Evolutionary conservation across 2,888 invertebrate genomes (phyloP), one percentile per base, ranked within the genome.

Genomic region (Venusia cambrica): DNA sequence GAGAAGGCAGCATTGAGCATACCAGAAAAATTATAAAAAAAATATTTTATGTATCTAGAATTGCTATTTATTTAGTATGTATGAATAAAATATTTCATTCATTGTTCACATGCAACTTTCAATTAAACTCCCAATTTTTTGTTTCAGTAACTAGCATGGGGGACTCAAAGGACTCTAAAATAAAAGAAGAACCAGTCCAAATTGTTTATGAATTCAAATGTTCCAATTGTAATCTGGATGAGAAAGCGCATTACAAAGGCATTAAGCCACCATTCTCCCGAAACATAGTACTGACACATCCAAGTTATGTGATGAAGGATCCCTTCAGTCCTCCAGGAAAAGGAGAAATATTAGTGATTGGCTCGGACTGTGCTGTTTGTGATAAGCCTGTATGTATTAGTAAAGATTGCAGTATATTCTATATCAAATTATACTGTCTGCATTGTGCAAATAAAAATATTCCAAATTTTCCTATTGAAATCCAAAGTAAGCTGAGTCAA

Each of bases 301-400:
- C 94, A 14, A 92, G 91, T 42, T 97, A 93, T 71, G 74, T 96
- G 0, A 93, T 94, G 90, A 93, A 93, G 60, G 96, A 97, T 77
- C 97, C 97, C 0, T 97, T 96, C 63, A 90, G 91, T 55, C 89
- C 92, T 1, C 91, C 92, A 3, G 91, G 91, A 33, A 91, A 90
- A 65, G 91, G 92, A n/a, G 93, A 95, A 72, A 92, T 92, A 57
- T 76, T 95, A 41, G 88, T 95, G 2, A 62, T 97, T 7, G 97
- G 97, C 1, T 88, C 92, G 5, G 91, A 94, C 62, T 97, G 97
- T 73, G 73, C 83, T 10, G 56, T 85, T 8, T 97, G 97, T 77
- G 70, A 83, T 1, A 89, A 88, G 57, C 54, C 88, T 41, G 92
- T 95, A 2, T 97, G 97, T 71, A 90, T 92, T 55, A 91, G 89